Conservation (phyloP, 1,140 invertebrate species). For the Aricia agestis region DNA sequence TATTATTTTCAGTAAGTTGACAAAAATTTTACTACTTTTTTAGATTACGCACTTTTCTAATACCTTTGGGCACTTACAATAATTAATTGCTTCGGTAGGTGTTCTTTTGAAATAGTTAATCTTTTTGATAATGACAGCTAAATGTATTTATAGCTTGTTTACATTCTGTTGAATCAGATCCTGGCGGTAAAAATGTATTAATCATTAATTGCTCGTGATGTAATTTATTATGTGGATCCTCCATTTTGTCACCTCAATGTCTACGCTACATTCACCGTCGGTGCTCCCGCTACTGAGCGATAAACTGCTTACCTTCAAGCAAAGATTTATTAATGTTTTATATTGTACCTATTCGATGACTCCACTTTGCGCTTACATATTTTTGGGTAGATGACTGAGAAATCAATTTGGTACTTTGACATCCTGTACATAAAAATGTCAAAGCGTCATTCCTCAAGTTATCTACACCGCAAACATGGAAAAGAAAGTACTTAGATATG, state of each 20-base stretch:
- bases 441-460: too few species aligned
- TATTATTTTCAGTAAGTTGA: too few species aligned
- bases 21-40: too few species aligned
- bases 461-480: not conserved
- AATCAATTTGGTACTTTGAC: too few species aligned
- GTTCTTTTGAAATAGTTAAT: not conserved
- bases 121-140: not conserved
- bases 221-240: slow-evolving; percentile 1
- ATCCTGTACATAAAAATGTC: too few species aligned
- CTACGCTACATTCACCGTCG: not conserved
- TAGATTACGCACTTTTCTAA: not conserved
- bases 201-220: not conserved
- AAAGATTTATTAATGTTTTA: not conserved
- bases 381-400: too few species aligned
- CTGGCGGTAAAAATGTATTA: slow-evolving; percentile 10
- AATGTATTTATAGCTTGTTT: not conserved
- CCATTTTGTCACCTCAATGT: slow-evolving; percentile 8
- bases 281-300: not conserved
- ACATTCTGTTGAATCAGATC: not conserved
- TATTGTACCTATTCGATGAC: not conserved
- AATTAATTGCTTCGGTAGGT: too few species aligned
- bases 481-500: not conserved
- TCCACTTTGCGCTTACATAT: too few species aligned
- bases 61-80: not conserved
- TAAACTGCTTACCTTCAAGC: not conserved